Evolutionary conservation across 2,113 vertebrate genomes (phyloP), one percentile per base, ranked within the genome.

Genomic region (Trematomus loennbergii): DNA sequence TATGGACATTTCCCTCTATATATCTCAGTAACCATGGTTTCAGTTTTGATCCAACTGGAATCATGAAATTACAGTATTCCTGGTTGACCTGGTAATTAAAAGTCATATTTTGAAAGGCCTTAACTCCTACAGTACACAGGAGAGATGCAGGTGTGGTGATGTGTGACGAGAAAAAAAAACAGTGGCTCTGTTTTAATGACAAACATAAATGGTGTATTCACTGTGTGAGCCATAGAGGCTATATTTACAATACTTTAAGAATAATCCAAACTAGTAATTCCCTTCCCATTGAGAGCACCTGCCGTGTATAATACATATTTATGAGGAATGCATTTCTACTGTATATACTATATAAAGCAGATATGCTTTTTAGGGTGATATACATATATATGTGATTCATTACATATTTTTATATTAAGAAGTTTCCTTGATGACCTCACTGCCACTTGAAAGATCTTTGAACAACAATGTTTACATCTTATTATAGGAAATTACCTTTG

Each of bases 341-440:
- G n/a, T n/a, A 20, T 12, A 43, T 22, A 1, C 5, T 22, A 36
- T 36, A 36, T 40, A 33, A 43, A 52, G n/a, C 52, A 64, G 40
- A 10, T 12, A 18, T 25, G 9, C 9, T 22, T 71, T 48, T 40
- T 0, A 25, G 10, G 50, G 59, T 55, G 43, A 65, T 33, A 65
- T 33, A 3, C n/a, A 43, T 48, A 8, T 13, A 65, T 58, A 52
- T 40, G n/a, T 72, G 43, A 72, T 66, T 72, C 16, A 59, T 67
- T 46, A 13, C 20, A 68, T 46, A 2, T 45, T 46, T 70, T 49
- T n/a, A n/a, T n/a, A 59, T 46, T 17, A 66, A 1, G 22, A 66
- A 1, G 36, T 29, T 15, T 55, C 12, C 25, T n/a, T 17, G 16
- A 2, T 29, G 22, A 36, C 16, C 46, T 18, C n/a, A 52, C 16